phyloP scores from a whole-genome alignment of 64 coral and sea anemone species.

The Stichodactyla helianthus region DNA sequence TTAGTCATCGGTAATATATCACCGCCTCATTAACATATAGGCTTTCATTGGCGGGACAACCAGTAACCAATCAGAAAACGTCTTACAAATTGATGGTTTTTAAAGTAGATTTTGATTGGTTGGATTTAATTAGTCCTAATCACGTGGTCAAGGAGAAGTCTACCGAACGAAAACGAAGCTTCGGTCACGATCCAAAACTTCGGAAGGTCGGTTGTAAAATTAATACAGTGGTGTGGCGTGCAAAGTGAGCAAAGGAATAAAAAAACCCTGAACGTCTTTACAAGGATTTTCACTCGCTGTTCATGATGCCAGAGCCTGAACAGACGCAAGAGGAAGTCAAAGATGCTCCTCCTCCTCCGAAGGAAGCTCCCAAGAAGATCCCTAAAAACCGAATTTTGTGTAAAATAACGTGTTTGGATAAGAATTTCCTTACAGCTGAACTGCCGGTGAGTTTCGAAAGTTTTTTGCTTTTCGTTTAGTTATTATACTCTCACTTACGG shows the following conservation, averaged over 20 bases:
- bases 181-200: not conserved
- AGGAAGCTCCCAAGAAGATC: constrained; percentile 33
- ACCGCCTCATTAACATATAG: constrained; percentile 1
- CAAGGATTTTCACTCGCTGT: not conserved
- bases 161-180: not conserved
- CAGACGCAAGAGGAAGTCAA: not conserved
- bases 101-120: not conserved
- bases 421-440: constrained; percentile 43
- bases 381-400: constrained; percentile 48
- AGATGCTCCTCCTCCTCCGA: constrained; percentile 13
- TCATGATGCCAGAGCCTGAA: constrained; percentile 13
- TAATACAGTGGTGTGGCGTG: not conserved
- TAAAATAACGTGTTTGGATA: constrained; percentile 48
- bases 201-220: not conserved
- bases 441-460: constrained; percentile 37
- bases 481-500: not conserved
- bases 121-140: not conserved
- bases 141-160: not conserved
- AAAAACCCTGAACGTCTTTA: not conserved
- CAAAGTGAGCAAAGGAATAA: not conserved
- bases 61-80: not conserved
- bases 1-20: not conserved
- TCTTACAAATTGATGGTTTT: not conserved
- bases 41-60: not conserved
- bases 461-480: not conserved